Base-by-base conservation (phyloP, 2,797 vertebrate genomes). In the Diceros bicornis region DNA sequence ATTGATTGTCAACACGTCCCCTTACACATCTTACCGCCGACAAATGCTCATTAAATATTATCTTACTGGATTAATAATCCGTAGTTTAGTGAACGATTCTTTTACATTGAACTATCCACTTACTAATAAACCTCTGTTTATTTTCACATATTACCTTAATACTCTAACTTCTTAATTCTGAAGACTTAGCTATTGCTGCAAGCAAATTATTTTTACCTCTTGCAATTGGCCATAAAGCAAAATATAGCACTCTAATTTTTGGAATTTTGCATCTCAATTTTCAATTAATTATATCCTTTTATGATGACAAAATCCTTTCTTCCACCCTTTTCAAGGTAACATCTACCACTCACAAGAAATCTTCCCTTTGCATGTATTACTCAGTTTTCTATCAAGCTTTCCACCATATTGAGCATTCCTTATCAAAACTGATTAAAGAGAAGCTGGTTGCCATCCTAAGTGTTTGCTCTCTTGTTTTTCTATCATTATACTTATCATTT, bases 111-210 rank as follows among this genome's bases (percentile, higher is more conserved):
- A 29, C 29, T 66, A 23, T 61, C 10, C 32, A 82, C 84, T 69
- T 27, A 82, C n/a, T 92, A 97, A 97, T n/a, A 96, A 41, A 96
- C 75, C 69, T 89, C 89, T 97, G 82, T 69, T 97, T 86, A 71
- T 74, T 95, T 96, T 55, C 8, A 87, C 84, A 77, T 96, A 66
- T 62, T 93, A 71, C 7, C 87, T 95, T 84, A 47, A 59, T 72
- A 96, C 64, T 91, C 20, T 85, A 7, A 85, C 59, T 79, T 92
- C 84, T 93, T 77, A 95, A 97, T 96, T 86, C 41, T 57, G 0
- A 95, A 62, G 23, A 71, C 94, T 84, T 72, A 72, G n/a, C 82
- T 97, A 55, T 47, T 93, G 34, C 34, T 94, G 44, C 75, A 94
- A 61, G 25, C 62, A 97, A 90, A 97, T 96, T 79, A 61, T 21